phyloP scores from a whole-genome alignment of 1,140 invertebrate species.

The Anadara kagoshimensis region DNA sequence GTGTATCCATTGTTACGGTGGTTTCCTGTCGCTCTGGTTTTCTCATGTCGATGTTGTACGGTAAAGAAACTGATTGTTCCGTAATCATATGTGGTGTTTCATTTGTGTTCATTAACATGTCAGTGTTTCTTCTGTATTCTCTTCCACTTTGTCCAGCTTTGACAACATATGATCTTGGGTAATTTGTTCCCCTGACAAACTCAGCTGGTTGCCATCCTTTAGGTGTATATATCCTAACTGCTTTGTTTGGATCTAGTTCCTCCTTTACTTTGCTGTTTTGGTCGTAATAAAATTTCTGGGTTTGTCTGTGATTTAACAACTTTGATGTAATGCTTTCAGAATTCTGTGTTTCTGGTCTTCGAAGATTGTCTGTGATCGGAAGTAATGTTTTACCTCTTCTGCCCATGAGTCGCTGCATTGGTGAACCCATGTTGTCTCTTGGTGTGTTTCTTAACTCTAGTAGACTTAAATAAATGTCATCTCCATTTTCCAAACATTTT shows the following conservation, averaged over 20 bases:
- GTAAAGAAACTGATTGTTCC: no score
- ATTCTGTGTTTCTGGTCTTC: conserved; percentile 12
- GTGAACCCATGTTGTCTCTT: conserved; percentile 20
- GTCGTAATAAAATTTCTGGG: conserved; percentile 21
- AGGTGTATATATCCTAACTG: conserved; percentile 4
- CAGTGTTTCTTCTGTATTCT: conserved; percentile 2
- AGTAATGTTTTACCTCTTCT: conserved; percentile 19
- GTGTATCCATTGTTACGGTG: no score
- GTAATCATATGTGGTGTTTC: conserved; percentile 8
- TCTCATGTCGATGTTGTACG: no score
- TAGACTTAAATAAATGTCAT: no score
- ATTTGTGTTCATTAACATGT: conserved; percentile 5
- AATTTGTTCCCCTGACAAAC: not conserved
- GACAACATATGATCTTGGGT: not conserved
- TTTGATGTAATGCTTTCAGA: not conserved
- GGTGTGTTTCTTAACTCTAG: conserved; percentile 30
- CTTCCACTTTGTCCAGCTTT: conserved; percentile 13
- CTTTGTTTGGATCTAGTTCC: not conserved
- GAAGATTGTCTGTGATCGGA: conserved; percentile 2
- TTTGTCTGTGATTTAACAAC: conserved; percentile 2
- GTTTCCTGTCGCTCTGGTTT: no score
- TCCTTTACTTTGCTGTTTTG: not conserved
- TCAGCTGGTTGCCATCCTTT: conserved; percentile 28
- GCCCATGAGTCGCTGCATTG: conserved; percentile 27
- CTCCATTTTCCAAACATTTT: no score